Evolutionary conservation across 1,140 invertebrate species (phyloP).

Genomic region (Danaus melanippus): DNA sequence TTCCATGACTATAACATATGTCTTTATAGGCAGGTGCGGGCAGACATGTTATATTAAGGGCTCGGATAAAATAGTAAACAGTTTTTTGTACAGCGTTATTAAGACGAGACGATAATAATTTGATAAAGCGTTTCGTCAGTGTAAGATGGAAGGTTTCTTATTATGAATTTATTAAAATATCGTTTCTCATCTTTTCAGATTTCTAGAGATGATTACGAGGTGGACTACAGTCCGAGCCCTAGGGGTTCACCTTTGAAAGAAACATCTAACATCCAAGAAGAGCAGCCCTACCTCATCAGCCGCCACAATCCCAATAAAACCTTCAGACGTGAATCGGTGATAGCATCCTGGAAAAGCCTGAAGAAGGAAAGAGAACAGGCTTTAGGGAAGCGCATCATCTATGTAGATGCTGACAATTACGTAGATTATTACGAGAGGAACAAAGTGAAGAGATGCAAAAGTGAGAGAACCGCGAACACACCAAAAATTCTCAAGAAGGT

Average conservation of each 20-base stretch:
- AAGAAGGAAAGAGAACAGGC: constrained; percentile 64
- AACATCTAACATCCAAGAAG: constrained; percentile 63
- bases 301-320: constrained; percentile 65
- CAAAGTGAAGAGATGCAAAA: constrained; percentile 63
- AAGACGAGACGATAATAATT: too few relatives aligned
- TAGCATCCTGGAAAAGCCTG: constrained; percentile 61
- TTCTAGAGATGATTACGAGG: constrained; percentile 61
- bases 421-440: constrained; percentile 63
- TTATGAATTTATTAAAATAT: too few relatives aligned
- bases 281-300: constrained; percentile 53
- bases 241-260: constrained; percentile 60
- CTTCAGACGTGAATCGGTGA: constrained; percentile 59
- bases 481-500: constrained; percentile 50
- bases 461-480: constrained; percentile 45
- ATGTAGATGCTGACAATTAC: constrained; percentile 55
- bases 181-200: constrained; percentile 43
- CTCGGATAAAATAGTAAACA: constrained; percentile 44
- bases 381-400: constrained; percentile 55
- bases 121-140: too few relatives aligned
- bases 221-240: constrained; percentile 58
- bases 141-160: too few relatives aligned
- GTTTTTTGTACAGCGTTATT: too few relatives aligned
- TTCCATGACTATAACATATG: constrained; percentile 32
- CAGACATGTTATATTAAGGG: constrained; percentile 53
- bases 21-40: constrained; percentile 44